Evolutionary conservation across 1,140 invertebrate species (phyloP).

Genomic region (Caenorhabditis inopinata): DNA sequence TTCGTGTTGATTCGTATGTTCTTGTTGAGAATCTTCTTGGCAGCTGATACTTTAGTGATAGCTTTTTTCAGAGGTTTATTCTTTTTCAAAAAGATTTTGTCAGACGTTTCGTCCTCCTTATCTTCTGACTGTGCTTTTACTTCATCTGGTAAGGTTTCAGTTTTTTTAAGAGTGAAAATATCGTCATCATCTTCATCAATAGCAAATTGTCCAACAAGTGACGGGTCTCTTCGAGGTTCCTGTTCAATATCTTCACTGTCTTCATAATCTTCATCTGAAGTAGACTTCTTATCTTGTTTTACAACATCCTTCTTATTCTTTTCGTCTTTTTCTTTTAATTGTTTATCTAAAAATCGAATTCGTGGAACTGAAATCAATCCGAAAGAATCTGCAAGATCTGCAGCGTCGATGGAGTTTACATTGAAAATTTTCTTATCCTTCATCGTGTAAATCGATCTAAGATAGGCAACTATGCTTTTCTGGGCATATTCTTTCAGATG

Average conservation of each 20-base stretch:
- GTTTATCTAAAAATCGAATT: slow-evolving; percentile 56
- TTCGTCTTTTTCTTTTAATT: slow-evolving; percentile 12
- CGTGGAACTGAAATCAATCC: slow-evolving; percentile 60
- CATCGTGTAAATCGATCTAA: slow-evolving; percentile 56
- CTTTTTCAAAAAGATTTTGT: background rate
- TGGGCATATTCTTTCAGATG: slow-evolving; percentile 64
- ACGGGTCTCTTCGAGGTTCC: background rate
- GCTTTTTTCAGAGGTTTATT: slow-evolving; percentile 44
- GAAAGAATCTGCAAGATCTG: slow-evolving; percentile 54
- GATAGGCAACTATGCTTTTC: slow-evolving; percentile 59
- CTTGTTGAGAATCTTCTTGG: slow-evolving; percentile 55
- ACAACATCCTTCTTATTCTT: slow-evolving; percentile 11
- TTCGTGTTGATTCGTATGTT: slow-evolving; percentile 49
- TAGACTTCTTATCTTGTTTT: too few relatives aligned
- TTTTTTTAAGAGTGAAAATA: slow-evolving; percentile 54
- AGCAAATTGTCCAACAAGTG: slow-evolving; percentile 32
- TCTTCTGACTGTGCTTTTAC: too few relatives aligned
- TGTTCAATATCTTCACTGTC: background rate
- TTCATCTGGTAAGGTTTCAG: slow-evolving; percentile 49
- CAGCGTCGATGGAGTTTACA: slow-evolving; percentile 60
- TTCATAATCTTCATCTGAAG: background rate
- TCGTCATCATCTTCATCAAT: slow-evolving; percentile 49
- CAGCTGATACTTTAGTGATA: slow-evolving; percentile 52
- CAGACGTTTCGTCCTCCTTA: background rate
- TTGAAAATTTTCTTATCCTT: slow-evolving; percentile 61